Evolutionary conservation across 30 jellyfish, hydroid and myxozoan genomes (phyloP).

Genomic region (Cassiopea xamachana): DNA sequence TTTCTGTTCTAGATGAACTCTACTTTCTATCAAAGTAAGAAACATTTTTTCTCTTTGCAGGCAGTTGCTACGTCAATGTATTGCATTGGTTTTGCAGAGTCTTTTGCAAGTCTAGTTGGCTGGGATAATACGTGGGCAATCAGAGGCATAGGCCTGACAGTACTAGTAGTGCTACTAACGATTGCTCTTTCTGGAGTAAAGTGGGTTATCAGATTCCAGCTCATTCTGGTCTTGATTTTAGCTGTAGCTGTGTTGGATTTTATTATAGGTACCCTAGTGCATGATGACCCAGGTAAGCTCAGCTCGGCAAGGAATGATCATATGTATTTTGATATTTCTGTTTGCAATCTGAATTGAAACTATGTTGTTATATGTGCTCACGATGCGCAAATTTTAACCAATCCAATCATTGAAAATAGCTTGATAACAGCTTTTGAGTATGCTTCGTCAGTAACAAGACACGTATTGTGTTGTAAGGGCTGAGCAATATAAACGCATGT

Average conservation of each 20-base stretch:
- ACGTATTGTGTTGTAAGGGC: too few species aligned
- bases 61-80: slow-evolving; percentile 98
- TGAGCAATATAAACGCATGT: too few species aligned
- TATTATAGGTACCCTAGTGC: slow-evolving; percentile 85
- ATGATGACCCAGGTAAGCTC: slow-evolving; percentile 76
- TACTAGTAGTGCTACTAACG: slow-evolving; percentile 69
- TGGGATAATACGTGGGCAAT: slow-evolving; percentile 94
- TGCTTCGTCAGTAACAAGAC: too few species aligned
- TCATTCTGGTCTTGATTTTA: slow-evolving; percentile 79
- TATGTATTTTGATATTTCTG: too few species aligned
- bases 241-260: slow-evolving; percentile 95
- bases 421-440: too few species aligned
- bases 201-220: slow-evolving; percentile 96
- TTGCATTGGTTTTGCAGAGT: slow-evolving; percentile 97
- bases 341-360: too few species aligned
- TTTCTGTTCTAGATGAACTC: too few species aligned
- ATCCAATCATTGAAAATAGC: too few species aligned
- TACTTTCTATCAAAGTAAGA: too few species aligned
- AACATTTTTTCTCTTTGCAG: slow-evolving; percentile 12
- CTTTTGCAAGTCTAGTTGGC: slow-evolving; percentile 75
- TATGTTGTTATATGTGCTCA: too few species aligned
- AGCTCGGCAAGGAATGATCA: background rate
- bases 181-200: slow-evolving; percentile 95
- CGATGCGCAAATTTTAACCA: too few species aligned
- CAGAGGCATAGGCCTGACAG: slow-evolving; percentile 80